phyloP scores from a whole-genome alignment of 1,140 invertebrate species.

The Bilobella aurantiaca region DNA sequence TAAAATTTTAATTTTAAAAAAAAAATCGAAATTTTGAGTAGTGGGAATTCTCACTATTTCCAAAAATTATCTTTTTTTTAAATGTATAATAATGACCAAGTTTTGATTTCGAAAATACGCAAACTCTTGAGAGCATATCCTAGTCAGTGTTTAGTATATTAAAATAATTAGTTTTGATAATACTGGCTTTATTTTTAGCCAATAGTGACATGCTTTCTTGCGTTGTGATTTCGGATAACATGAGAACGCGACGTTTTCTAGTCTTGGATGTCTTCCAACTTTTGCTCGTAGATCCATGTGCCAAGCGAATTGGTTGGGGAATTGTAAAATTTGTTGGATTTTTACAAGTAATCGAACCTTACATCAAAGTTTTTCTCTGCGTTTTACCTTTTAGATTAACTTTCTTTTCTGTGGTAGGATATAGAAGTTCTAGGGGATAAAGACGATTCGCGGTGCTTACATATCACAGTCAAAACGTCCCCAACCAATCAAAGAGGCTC shows the following conservation, averaged over 20 bases:
- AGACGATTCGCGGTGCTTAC: slow-evolving; percentile 89
- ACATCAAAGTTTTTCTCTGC: neutral
- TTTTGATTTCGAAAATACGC: too few relatives aligned
- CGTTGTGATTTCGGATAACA: slow-evolving; percentile 79
- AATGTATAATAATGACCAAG: too few relatives aligned
- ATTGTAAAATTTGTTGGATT: slow-evolving; percentile 88
- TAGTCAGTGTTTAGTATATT: too few relatives aligned
- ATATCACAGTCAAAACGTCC: slow-evolving; percentile 85
- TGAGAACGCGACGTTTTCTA: slow-evolving; percentile 79
- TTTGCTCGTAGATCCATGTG: slow-evolving; percentile 92
- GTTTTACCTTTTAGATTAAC: slow-evolving; percentile 3
- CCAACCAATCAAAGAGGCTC: slow-evolving; percentile 47
- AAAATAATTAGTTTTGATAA: slow-evolving; percentile 5
- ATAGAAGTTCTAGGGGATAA: slow-evolving; percentile 74
- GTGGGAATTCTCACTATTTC: too few relatives aligned
- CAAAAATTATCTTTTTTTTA: too few relatives aligned
- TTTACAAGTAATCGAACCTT: slow-evolving; percentile 53
- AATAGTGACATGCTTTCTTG: slow-evolving; percentile 96
- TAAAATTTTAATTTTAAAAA: too few relatives aligned
- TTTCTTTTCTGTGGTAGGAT: slow-evolving; percentile 42
- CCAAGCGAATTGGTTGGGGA: slow-evolving; percentile 85
- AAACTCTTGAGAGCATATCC: too few relatives aligned
- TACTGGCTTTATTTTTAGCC: slow-evolving; percentile 52
- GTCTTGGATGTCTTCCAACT: slow-evolving; percentile 90
- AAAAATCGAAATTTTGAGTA: too few relatives aligned